Conservation (phyloP, 2,888 invertebrate genomes). For the Dusona sp. region DNA sequence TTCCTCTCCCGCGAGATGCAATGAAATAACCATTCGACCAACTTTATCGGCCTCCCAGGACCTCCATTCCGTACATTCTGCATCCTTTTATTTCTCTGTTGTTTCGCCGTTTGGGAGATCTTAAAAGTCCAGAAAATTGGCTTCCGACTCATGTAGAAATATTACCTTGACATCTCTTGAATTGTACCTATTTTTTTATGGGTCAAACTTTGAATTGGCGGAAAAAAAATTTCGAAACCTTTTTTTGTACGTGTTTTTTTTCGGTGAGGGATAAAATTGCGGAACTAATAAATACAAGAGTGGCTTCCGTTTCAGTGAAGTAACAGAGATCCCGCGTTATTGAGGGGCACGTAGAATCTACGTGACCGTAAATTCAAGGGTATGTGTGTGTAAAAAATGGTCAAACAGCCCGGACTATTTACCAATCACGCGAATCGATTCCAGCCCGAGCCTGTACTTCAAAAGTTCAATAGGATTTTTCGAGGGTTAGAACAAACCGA, state of each 20-base stretch:
- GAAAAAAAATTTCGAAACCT: not conserved
- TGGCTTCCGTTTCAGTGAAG: constrained; percentile 49
- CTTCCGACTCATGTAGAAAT: constrained; percentile 16
- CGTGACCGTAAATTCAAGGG: constrained; percentile 51
- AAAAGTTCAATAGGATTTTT: not conserved
- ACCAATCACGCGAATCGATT: constrained; percentile 63
- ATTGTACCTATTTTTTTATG: not conserved
- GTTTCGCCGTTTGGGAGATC: constrained; percentile 21
- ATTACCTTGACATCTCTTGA: constrained; percentile 1
- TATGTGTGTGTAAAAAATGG: constrained; percentile 4
- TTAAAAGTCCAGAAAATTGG: constrained; percentile 35
- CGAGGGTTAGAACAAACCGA: not conserved
- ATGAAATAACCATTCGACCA: constrained; percentile 61
- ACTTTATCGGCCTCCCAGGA: constrained; percentile 63
- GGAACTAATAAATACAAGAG: constrained; percentile 33
- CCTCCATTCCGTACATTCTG: constrained; percentile 31
- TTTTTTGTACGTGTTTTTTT: not conserved
- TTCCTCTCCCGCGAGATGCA: constrained; percentile 39
- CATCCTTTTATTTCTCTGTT: constrained; percentile 16
- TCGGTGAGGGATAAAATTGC: constrained; percentile 17
- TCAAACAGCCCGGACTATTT: constrained; percentile 42
- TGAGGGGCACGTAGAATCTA: constrained; percentile 4
- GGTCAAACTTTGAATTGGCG: not conserved
- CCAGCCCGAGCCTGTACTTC: constrained; percentile 35
- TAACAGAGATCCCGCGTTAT: constrained; percentile 52